phyloP scores from a whole-genome alignment of 2,797 vertebrate species.

The Morus bassanus region DNA sequence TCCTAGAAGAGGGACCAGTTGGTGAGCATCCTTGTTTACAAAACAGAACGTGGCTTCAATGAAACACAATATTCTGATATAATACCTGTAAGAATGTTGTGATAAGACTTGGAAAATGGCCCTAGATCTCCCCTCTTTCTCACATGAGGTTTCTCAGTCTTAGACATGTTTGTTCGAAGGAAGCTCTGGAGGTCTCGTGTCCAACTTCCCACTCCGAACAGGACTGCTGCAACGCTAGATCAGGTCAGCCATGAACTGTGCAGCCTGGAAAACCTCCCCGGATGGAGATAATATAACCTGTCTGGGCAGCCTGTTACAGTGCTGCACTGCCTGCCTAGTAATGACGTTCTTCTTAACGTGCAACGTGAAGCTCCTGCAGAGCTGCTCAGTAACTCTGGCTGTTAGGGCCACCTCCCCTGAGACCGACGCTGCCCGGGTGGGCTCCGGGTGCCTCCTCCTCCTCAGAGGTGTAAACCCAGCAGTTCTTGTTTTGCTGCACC shows the following conservation, averaged over 20 bases:
- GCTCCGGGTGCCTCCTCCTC: not conserved
- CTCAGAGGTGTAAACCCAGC: not conserved
- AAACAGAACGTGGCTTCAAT: not conserved
- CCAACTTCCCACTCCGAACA: not conserved
- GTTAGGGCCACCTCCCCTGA: not conserved
- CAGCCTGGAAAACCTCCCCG: not conserved
- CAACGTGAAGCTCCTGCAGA: not conserved
- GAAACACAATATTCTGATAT: not conserved
- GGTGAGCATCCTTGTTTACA: not conserved
- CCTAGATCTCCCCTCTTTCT: not conserved
- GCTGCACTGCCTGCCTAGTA: not conserved
- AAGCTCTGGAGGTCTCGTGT: not conserved
- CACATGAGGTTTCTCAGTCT: not conserved
- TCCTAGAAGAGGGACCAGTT: not conserved
- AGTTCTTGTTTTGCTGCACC: not conserved
- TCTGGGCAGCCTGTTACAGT: not conserved
- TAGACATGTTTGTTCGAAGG: not conserved
- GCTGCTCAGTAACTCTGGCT: not conserved
- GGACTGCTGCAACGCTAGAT: not conserved
- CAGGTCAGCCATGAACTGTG: not conserved
- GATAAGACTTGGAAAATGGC: not conserved
- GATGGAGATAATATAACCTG: not conserved
- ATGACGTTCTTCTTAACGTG: not conserved
- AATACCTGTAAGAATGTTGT: not conserved
- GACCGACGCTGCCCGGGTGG: not conserved